phyloP scores from a whole-genome alignment of 2,113 vertebrate species.

The Petroica traversi region DNA sequence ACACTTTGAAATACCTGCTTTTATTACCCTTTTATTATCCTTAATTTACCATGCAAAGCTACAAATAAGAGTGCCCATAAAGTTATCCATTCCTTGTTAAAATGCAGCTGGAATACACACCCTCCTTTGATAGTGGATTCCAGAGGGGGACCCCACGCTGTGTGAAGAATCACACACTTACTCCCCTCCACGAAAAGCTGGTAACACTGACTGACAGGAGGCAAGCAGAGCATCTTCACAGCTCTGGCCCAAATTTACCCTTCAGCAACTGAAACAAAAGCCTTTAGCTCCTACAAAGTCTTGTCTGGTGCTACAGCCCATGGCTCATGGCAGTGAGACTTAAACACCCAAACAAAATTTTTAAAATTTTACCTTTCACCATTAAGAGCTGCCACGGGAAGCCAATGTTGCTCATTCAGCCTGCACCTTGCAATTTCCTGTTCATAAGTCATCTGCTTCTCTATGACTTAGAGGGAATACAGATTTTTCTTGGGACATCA shows the following conservation, averaged over 20 bases:
- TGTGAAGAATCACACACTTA: background rate
- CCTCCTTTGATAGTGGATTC: background rate
- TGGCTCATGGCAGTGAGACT: background rate
- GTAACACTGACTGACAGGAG: background rate
- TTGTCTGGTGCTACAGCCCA: background rate
- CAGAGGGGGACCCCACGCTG: background rate
- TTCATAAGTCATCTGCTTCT: slow-evolving; percentile 12
- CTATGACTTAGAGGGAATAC: slow-evolving; percentile 14
- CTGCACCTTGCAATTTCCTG: background rate
- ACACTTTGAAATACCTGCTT: background rate
- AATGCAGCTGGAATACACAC: background rate
- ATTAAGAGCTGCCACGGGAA: background rate
- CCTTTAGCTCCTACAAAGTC: background rate
- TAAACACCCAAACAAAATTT: background rate
- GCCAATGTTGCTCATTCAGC: background rate
- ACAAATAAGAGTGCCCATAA: slow-evolving; percentile 16
- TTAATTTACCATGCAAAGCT: slow-evolving; percentile 41
- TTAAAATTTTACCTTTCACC: background rate
- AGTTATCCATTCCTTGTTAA: background rate
- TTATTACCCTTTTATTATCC: slow-evolving; percentile 30
- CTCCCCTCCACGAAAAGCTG: background rate
- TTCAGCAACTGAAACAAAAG: background rate
- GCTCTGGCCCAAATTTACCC: background rate
- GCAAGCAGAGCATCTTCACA: background rate
- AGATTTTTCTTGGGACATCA: slow-evolving; percentile 64